A percentile compares a stretch with the other conserved stretches of the same genome.
Evolutionary conservation across 2,113 vertebrate genomes (phyloP).

Genomic region (Coryphaenoides rupestris): DNA sequence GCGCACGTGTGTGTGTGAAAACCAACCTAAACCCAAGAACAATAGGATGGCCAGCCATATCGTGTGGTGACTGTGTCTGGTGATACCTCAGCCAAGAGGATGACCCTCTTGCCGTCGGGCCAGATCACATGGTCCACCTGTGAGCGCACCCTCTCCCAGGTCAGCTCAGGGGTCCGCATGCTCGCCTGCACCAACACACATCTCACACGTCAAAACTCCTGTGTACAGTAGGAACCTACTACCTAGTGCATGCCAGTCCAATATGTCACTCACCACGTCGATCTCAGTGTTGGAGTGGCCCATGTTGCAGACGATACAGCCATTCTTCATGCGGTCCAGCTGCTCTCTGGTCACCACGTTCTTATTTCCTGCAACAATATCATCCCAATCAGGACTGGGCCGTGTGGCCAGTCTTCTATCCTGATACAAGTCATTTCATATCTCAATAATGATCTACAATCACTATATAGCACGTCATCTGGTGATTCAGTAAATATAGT

Average conservation of each 20-base stretch:
- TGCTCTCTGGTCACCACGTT: conserved; percentile 96
- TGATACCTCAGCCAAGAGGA: conserved; percentile 91
- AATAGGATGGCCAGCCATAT: too few species aligned
- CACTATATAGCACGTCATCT: too few species aligned
- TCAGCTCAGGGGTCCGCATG: conserved; percentile 93
- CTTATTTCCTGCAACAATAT: conserved; percentile 83
- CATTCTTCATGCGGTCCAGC: conserved; percentile 96
- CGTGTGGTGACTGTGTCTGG: not conserved
- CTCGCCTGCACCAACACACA: conserved; percentile 77
- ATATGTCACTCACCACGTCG: conserved; percentile 83
- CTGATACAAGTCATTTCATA: too few species aligned
- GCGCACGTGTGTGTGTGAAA: too few species aligned
- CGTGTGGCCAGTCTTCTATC: too few species aligned
- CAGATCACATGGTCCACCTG: conserved; percentile 98
- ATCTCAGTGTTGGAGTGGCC: conserved; percentile 99
- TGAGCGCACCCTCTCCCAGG: conserved; percentile 96
- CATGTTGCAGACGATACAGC: conserved; percentile 98
- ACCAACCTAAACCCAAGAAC: too few species aligned
- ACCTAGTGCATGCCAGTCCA: not conserved
- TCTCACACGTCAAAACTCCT: too few species aligned
- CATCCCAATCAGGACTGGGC: conserved; percentile 6
- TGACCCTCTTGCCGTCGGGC: conserved; percentile 95
- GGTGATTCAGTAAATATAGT: too few species aligned
- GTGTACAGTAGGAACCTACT: too few species aligned
- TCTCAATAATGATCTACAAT: too few species aligned